phyloP scores from a whole-genome alignment of 2,113 vertebrate species.

The Brachyhypopomus occidentalis region DNA sequence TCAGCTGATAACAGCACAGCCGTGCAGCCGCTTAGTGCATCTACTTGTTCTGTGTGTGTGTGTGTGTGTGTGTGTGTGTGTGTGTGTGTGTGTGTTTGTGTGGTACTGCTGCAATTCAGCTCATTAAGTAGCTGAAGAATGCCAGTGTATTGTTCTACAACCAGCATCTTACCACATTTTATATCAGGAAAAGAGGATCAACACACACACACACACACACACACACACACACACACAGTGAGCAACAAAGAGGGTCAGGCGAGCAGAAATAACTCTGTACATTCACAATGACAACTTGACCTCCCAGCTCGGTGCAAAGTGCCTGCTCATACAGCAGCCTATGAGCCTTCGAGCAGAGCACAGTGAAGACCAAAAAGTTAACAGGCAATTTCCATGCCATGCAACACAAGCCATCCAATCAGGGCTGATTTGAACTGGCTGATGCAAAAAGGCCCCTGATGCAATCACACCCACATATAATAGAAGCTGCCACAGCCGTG shows the following conservation, averaged over 20 bases:
- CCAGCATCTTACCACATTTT: background rate
- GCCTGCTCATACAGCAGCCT: no score
- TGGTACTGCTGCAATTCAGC: background rate
- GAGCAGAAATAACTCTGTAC: no score
- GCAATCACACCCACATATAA: no score
- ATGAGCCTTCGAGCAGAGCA: no score
- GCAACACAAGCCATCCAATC: no score
- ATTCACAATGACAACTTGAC: no score
- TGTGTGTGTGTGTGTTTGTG: conserved; percentile 7
- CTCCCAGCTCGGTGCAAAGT: no score
- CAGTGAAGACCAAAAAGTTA: no score
- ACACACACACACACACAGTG: conserved; percentile 23
- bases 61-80: background rate
- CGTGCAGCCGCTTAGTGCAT: conserved; percentile 34
- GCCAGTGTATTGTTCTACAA: background rate
- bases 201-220: conserved; percentile 13
- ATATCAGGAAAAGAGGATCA: conserved; percentile 15
- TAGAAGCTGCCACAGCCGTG: no score
- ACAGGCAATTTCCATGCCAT: no score
- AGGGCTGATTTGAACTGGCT: no score
- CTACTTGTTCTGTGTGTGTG: background rate
- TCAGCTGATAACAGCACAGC: conserved; percentile 53
- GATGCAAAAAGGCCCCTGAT: no score
- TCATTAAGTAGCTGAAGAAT: background rate
- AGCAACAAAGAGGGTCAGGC: conserved; percentile 12